Evolutionary conservation across 2,797 vertebrate genomes (phyloP).

Genomic region (Podargus strigoides): DNA sequence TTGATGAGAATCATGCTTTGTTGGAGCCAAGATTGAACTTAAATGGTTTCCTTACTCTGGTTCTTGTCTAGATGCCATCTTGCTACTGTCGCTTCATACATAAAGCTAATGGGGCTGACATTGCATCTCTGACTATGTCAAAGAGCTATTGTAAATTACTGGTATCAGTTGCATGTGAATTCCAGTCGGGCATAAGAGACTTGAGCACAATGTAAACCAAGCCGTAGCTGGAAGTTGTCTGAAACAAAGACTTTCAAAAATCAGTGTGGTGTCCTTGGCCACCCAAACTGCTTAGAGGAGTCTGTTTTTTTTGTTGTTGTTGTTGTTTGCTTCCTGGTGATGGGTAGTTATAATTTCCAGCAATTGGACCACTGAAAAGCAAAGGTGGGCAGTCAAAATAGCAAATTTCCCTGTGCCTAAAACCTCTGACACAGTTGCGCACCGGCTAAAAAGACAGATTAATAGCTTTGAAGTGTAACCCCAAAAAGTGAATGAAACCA

Average conservation of each 20-base stretch:
- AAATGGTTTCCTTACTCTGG: constrained; percentile 38
- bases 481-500: background rate
- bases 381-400: background rate
- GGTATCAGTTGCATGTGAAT: constrained; percentile 51
- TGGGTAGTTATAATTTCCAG: background rate
- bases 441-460: background rate
- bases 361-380: background rate
- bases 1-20: constrained; percentile 27
- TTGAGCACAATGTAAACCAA: constrained; percentile 36
- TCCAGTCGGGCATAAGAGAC: background rate
- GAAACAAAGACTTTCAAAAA: constrained; percentile 37
- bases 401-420: background rate
- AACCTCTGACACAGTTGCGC: background rate
- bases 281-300: background rate
- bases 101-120: constrained; percentile 33
- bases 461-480: background rate
- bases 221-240: constrained; percentile 14
- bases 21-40: constrained; percentile 37
- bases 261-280: constrained; percentile 6
- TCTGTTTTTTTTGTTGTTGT: background rate
- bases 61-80: constrained; percentile 58
- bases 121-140: constrained; percentile 21
- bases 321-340: background rate
- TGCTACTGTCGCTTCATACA: constrained; percentile 33
- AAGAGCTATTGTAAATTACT: constrained; percentile 54